Conservation (phyloP, 92 coral and sea anemone species). For the Phymanthus crucifer region DNA sequence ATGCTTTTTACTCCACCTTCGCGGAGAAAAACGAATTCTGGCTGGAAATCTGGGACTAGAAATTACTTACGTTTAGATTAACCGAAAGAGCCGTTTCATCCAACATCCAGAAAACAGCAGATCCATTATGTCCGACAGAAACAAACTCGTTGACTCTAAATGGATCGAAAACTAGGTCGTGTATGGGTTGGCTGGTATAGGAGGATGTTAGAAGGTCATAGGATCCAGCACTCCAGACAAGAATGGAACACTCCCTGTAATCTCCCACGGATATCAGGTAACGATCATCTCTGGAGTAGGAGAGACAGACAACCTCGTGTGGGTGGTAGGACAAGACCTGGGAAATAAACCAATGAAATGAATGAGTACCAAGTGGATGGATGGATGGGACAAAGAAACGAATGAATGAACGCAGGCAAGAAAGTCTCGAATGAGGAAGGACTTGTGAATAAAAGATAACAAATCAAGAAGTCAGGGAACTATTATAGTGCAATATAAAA, state of each 20-base stretch:
- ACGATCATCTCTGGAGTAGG: constrained; percentile 94
- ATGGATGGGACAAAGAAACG: neutral
- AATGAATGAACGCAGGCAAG: no score
- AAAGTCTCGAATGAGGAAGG: no score
- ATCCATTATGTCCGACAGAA: constrained; percentile 87
- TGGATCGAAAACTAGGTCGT: constrained; percentile 90
- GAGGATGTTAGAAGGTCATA: constrained; percentile 83
- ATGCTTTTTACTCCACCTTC: no score
- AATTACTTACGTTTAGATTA: constrained; percentile 79
- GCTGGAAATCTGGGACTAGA: no score
- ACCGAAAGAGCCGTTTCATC: constrained; percentile 87
- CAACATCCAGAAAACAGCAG: constrained; percentile 88
- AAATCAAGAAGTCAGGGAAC: no score
- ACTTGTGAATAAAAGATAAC: no score
- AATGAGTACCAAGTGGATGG: no score
- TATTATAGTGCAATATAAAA: no score
- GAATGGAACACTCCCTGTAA: constrained; percentile 91
- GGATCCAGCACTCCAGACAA: constrained; percentile 86
- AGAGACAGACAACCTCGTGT: constrained; percentile 81
- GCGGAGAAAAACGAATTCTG: no score
- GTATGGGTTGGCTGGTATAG: constrained; percentile 81
- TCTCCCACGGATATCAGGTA: constrained; percentile 96
- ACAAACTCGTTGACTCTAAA: constrained; percentile 93
- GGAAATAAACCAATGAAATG: no score
- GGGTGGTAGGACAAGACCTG: constrained; percentile 84